These are phyloP conservation scores for Lophura nycthemera DNA, from an alignment of 2,113 vertebrate species.

Conservation along the genomic window DNA sequence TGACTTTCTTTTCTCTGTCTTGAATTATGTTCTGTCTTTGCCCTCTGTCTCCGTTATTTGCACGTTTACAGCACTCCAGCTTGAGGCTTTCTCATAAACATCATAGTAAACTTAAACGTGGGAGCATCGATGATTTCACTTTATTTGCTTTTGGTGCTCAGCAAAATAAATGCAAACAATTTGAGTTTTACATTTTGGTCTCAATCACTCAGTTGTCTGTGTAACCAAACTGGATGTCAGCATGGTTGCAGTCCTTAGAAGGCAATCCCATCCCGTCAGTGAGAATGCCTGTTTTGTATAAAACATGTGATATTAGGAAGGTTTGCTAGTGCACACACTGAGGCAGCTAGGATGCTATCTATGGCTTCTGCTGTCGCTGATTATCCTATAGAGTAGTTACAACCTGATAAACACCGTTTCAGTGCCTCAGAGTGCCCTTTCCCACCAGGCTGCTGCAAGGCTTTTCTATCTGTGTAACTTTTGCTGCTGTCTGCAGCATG, in stretches of 20 bases:
- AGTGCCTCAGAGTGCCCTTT: neutral
- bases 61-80: neutral
- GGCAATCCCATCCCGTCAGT: neutral
- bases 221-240: neutral
- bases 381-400: neutral
- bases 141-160: neutral
- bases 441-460: neutral
- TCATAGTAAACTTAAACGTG: conserved; percentile 1
- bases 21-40: neutral
- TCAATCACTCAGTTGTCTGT: neutral
- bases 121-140: neutral
- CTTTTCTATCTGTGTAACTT: neutral
- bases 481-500: neutral
- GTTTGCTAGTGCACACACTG: neutral
- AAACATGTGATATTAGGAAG: conserved; percentile 25
- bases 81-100: neutral
- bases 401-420: neutral
- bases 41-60: neutral
- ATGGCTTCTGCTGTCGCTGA: neutral
- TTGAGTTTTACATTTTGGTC: neutral
- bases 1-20: neutral
- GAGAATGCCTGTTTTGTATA: conserved; percentile 39
- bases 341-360: conserved; percentile 36
- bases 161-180: neutral
- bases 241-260: neutral